Conservation (phyloP, 2,888 invertebrate genomes). For the Hemaris fuciformis region DNA sequence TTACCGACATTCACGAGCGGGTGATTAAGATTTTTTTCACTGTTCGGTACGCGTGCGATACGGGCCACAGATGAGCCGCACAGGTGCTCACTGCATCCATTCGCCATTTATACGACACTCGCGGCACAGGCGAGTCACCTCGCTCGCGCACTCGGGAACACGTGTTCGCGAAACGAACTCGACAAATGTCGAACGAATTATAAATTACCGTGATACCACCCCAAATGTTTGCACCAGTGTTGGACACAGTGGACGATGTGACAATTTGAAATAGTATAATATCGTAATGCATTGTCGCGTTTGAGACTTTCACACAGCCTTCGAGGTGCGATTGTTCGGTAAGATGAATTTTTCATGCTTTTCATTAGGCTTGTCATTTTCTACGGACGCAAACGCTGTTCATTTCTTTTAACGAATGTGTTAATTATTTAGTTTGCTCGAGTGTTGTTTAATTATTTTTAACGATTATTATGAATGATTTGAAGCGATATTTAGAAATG, state of each 20-base stretch:
- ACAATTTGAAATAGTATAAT: background rate
- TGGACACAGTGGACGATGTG: conserved; percentile 1
- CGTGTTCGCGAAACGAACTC: conserved; percentile 38
- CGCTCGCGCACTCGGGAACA: conserved; percentile 43
- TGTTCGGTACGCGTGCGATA: conserved; percentile 19
- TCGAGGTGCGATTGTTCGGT: conserved; percentile 47
- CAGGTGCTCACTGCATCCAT: conserved; percentile 56
- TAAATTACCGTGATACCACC: background rate
- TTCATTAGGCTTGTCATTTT: background rate
- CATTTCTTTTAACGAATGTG: background rate
- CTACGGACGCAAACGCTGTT: background rate
- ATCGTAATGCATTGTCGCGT: conserved; percentile 48
- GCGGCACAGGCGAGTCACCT: conserved; percentile 63
- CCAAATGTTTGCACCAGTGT: no score
- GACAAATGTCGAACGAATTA: conserved; percentile 23
- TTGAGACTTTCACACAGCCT: conserved; percentile 53
- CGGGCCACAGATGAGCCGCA: conserved; percentile 53
- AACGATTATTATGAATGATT: background rate
- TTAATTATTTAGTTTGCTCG: background rate
- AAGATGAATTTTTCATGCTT: conserved; percentile 33
- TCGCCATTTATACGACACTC: conserved; percentile 72
- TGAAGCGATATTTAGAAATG: background rate
- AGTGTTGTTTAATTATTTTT: background rate
- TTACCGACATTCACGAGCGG: background rate
- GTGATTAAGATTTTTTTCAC: conserved; percentile 5